Percentiles rank a stretch among this genome's conserved stretches.
Conservation (phyloP, 2,888 invertebrate species). For the Hemicrepidius hirtus region DNA sequence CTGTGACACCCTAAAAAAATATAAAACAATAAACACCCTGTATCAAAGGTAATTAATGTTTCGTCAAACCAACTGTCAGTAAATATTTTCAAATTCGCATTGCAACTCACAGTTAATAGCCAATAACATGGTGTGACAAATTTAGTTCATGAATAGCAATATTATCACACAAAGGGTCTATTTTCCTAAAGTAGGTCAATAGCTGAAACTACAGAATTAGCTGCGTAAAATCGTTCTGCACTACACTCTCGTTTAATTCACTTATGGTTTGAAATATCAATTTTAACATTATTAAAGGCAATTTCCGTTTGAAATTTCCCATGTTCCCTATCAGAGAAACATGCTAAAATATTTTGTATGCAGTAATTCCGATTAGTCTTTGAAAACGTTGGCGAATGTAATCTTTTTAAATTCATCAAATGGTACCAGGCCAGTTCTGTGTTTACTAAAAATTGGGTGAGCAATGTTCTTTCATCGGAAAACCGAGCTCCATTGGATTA, state of each 20-base stretch:
- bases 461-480: constrained; percentile 12
- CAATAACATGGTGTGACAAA: constrained; percentile 7
- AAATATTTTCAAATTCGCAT: constrained; percentile 20
- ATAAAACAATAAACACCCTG: no score
- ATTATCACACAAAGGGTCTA: constrained; percentile 3
- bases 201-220: not conserved
- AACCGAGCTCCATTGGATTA: constrained; percentile 14
- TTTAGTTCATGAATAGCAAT: constrained; percentile 17
- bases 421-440: constrained; percentile 8
- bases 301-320: no score
- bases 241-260: no score
- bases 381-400: not conserved
- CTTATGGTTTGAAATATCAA: no score
- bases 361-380: not conserved
- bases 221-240: no score
- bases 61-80: no score
- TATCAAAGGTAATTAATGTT: no score
- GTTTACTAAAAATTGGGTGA: constrained; percentile 6
- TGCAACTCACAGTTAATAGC: constrained; percentile 10
- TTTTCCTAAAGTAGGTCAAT: not conserved
- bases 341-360: constrained; percentile 4
- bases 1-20: no score
- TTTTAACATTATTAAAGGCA: no score
- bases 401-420: not conserved
- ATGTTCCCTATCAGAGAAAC: no score